Conservation (phyloP, 1,140 invertebrate genomes). For the Aphis craccivora region DNA sequence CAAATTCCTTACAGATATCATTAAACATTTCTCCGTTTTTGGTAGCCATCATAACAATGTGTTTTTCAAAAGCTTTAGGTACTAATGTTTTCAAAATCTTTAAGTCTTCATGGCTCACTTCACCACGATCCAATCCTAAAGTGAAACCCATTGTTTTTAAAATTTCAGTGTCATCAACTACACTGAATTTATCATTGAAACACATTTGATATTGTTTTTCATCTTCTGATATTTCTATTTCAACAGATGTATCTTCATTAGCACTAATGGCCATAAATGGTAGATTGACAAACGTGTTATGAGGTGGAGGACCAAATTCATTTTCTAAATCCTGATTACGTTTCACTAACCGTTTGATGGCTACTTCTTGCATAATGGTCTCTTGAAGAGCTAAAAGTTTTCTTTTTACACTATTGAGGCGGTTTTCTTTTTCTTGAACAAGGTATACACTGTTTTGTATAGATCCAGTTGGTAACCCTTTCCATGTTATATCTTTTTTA, state of each 20-base stretch:
- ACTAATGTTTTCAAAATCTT: slow-evolving; percentile 50
- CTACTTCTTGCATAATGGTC: slow-evolving; percentile 79
- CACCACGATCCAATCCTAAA: slow-evolving; percentile 42
- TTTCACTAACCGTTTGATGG: slow-evolving; percentile 45
- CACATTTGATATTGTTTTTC: slow-evolving; percentile 41
- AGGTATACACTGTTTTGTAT: slow-evolving; percentile 90
- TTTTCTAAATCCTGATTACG: slow-evolving; percentile 38
- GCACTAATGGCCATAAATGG: slow-evolving; percentile 50
- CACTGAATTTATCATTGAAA: slow-evolving; percentile 51
- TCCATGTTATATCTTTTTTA: slow-evolving; percentile 99
- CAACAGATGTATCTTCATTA: slow-evolving; percentile 46
- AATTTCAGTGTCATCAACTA: slow-evolving; percentile 40
- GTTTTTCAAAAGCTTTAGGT: slow-evolving; percentile 52
- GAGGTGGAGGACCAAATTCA: slow-evolving; percentile 49
- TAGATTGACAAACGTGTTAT: slow-evolving; percentile 41
- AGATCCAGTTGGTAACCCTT: slow-evolving; percentile 97
- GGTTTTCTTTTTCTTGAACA: slow-evolving; percentile 88
- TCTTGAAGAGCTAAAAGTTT: slow-evolving; percentile 96
- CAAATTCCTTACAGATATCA: slow-evolving; percentile 54
- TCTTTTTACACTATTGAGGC: slow-evolving; percentile 87
- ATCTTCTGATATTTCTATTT: slow-evolving; percentile 51
- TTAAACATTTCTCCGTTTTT: slow-evolving; percentile 57
- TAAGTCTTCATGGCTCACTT: slow-evolving; percentile 37
- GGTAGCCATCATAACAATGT: slow-evolving; percentile 52
- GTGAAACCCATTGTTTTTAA: slow-evolving; percentile 50